Base-by-base conservation (phyloP, 2,113 vertebrate species). In the Thamnaconus septentrionalis region DNA sequence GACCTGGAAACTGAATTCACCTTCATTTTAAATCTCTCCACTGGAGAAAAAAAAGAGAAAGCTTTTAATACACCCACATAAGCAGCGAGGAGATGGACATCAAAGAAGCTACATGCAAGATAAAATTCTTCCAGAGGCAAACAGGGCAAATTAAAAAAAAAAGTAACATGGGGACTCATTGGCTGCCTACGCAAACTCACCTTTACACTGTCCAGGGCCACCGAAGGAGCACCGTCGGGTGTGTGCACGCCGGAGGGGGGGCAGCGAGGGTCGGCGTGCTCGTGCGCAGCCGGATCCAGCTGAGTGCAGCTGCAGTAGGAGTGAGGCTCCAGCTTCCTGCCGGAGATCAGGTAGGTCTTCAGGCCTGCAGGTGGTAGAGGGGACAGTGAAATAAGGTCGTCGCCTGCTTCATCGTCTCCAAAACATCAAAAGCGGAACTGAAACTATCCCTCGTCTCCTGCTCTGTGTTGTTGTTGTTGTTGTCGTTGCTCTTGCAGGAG, bases 301-400 rank as follows among this genome's bases (percentile, higher is more conserved):
- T 94, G 93, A 0, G 94, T 90, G 59, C 95, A 97, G 91, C 88
- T 93, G 83, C 95, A 97, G 4, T 83, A 87, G 40, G 91, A 80
- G 42, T 85, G 92, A 81, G 93, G 90, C 83, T 95, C 87, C 53
- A 89, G 81, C 88, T 93, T 95, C 85, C 94, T 93, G 64, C 94
- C 92, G 5, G 96, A 96, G 83, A 98, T 97, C 89, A 98, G 91
- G 81, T 94, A 98, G 53, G 96, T 98, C 91, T 95, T 96, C 82
- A 98, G 85, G 75, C 96, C 96, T 98, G 84, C 1, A 80, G 45
- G 18, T 31, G 18, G 18, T 31, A 76, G 79, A 8, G 1, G 3
- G 31, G 66, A 8, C 52, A 41, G 61, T 43, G 59, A 69, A 41
- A 61, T 68, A 54, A 43, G 50, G 50, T 31, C 2, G 18, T 2